Conservation (phyloP, 1,140 invertebrate species). For the Trichonephila clavata region DNA sequence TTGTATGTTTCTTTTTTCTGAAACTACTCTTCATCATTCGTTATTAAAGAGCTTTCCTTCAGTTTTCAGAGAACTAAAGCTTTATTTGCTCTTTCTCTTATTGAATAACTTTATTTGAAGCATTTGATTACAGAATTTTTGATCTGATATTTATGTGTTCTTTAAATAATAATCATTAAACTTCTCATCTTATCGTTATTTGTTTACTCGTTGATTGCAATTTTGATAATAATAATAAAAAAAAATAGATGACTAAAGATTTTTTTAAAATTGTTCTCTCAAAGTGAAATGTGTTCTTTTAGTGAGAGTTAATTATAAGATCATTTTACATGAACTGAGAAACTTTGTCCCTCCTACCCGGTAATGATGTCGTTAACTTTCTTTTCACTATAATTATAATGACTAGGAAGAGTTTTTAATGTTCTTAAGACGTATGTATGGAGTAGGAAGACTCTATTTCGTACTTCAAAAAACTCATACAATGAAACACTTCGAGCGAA, state of each 20-base stretch:
- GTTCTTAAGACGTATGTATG: background rate
- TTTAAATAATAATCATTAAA: too few relatives aligned
- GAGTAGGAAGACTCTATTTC: background rate
- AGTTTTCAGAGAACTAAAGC: too few relatives aligned
- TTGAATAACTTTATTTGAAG: too few relatives aligned
- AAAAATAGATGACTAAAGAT: background rate
- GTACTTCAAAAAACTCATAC: background rate
- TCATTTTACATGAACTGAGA: background rate
- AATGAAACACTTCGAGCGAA: background rate
- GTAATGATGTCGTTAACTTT: constrained; percentile 16
- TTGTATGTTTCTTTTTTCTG: too few relatives aligned
- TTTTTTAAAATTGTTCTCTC: background rate
- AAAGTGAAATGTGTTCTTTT: background rate
- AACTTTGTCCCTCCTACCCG: background rate
- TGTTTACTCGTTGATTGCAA: too few relatives aligned
- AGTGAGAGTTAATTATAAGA: background rate
- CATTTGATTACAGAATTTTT: too few relatives aligned
- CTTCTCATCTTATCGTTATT: too few relatives aligned
- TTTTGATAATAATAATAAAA: too few relatives aligned
- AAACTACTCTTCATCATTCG: too few relatives aligned
- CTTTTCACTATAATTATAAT: constrained; percentile 1
- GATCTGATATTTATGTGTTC: too few relatives aligned
- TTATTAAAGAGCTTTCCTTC: too few relatives aligned
- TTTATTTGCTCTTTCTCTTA: too few relatives aligned
- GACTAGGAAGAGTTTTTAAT: background rate